Percentiles rank a stretch among this genome's conserved stretches.
Conservation (phyloP, 2,888 invertebrate species). For the Thymelicus acteon region DNA sequence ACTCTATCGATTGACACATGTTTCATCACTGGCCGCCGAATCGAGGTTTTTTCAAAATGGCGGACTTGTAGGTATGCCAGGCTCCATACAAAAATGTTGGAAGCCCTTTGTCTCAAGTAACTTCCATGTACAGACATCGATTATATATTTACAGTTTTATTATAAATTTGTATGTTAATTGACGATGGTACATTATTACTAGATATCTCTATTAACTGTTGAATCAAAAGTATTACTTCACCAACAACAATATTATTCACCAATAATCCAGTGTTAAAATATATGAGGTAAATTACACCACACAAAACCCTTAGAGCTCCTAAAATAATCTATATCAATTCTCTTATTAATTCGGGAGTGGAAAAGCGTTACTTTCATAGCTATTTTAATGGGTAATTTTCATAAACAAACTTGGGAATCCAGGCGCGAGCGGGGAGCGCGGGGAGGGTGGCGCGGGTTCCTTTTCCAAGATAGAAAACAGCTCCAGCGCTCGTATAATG, state of each 20-base stretch:
- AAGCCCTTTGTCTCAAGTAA: too few relatives aligned
- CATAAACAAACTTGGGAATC: constrained; percentile 84
- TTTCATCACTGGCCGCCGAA: too few relatives aligned
- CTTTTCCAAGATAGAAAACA: constrained; percentile 85
- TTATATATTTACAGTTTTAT: too few relatives aligned
- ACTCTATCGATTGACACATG: too few relatives aligned
- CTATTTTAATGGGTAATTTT: constrained; percentile 85
- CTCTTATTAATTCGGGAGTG: constrained; percentile 83
- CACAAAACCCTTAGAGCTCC: constrained; percentile 37
- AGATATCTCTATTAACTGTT: too few relatives aligned
- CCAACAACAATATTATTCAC: neutral
- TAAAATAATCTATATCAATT: constrained; percentile 82
- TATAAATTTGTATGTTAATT: too few relatives aligned
- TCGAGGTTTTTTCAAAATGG: too few relatives aligned
- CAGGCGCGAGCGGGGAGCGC: constrained; percentile 62
- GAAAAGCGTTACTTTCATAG: constrained; percentile 83
- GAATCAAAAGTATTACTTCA: neutral
- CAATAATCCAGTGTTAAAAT: constrained; percentile 7
- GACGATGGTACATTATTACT: too few relatives aligned
- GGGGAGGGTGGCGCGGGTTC: constrained; percentile 64
- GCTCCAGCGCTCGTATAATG: constrained; percentile 88
- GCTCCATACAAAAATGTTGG: too few relatives aligned
- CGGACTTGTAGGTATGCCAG: too few relatives aligned
- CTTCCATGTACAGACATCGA: too few relatives aligned
- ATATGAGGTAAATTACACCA: constrained; percentile 34